A percentile compares a stretch with the other conserved stretches of the same genome.
Evolutionary conservation across 92 coral and sea anemone species (phyloP).

Genomic region (Palythoa caribaeorum): DNA sequence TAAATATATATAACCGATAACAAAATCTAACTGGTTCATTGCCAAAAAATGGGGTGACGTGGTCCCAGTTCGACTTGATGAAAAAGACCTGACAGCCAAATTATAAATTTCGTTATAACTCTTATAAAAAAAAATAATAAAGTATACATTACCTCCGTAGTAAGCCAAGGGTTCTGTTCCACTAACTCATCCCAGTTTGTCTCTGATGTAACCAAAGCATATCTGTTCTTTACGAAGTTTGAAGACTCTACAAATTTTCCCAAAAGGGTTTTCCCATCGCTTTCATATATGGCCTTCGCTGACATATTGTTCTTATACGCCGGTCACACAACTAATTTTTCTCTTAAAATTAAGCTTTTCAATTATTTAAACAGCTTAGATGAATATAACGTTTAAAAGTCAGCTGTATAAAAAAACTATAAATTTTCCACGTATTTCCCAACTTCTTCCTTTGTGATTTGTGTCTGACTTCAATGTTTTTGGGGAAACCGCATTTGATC

Average conservation of each 20-base stretch:
- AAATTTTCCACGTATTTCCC: background rate
- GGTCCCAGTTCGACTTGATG: background rate
- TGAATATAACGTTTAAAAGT: background rate
- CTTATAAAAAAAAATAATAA: background rate
- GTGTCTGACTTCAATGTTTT: background rate
- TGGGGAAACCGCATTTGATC: background rate
- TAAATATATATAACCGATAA: too few species aligned
- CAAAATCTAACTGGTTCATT: background rate
- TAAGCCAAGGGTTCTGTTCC: constrained; percentile 82
- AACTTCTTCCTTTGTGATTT: background rate
- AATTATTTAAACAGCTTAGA: background rate
- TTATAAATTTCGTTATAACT: background rate
- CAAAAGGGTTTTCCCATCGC: constrained; percentile 88
- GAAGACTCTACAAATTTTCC: constrained; percentile 71
- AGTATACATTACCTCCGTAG: constrained; percentile 68
- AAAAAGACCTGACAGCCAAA: background rate
- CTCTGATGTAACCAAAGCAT: constrained; percentile 69
- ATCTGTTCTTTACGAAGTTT: constrained; percentile 75
- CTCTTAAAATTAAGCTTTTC: background rate
- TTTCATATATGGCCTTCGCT: constrained; percentile 95
- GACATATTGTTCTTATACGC: constrained; percentile 56
- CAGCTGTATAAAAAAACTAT: background rate
- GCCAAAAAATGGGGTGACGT: constrained; percentile 5
- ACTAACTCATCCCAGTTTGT: constrained; percentile 83
- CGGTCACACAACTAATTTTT: background rate